These are phyloP conservation scores for Bimastos eiseni DNA, from an alignment of 2,888 invertebrate genomes.

Conservation along the genomic window DNA sequence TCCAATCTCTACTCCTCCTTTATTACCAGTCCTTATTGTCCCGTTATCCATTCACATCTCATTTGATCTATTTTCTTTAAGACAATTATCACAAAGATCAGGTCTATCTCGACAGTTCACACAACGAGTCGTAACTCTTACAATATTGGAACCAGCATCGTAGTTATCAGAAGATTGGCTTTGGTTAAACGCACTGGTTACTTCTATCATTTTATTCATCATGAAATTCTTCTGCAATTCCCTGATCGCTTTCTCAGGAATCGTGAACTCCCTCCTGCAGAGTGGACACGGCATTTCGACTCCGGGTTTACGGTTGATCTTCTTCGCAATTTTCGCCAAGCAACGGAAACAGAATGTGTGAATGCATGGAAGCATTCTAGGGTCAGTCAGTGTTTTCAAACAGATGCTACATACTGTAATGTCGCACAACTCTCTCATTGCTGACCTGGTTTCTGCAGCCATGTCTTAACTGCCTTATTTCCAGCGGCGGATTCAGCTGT, in stretches of 20 bases:
- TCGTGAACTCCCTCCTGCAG: not conserved
- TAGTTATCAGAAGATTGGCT: not conserved
- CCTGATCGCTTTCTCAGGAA: not conserved
- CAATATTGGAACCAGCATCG: not conserved
- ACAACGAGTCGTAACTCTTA: not conserved
- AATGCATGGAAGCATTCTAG: not conserved
- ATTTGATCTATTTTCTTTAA: not conserved
- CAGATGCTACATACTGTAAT: not conserved
- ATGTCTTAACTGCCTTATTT: not conserved
- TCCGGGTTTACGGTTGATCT: not conserved
- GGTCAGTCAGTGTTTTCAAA: not conserved
- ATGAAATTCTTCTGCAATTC: not conserved
- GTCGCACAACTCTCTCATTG: not conserved
- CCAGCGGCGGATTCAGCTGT: not conserved
- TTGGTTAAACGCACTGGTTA: not conserved
- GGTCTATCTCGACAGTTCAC: not conserved
- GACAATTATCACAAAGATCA: no score
- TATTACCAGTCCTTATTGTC: not conserved
- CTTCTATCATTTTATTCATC: not conserved
- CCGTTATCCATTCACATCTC: not conserved
- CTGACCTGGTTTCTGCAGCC: not conserved
- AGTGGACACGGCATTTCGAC: not conserved
- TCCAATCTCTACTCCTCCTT: not conserved
- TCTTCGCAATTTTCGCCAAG: not conserved
- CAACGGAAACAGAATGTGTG: not conserved